Conservation (phyloP, 2,888 invertebrate genomes). For the Zygaena filipendulae region DNA sequence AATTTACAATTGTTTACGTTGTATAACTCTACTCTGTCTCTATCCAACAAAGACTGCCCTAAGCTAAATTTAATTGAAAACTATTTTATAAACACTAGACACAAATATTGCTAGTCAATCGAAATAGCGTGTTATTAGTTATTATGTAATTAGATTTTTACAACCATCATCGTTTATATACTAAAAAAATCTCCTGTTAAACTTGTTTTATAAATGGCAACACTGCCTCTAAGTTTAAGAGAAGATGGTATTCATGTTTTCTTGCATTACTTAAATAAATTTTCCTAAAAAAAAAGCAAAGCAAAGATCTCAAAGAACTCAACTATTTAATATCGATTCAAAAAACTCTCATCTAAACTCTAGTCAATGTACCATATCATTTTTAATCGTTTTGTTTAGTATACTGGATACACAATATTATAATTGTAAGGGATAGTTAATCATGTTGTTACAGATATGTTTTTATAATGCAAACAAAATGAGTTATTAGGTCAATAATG, state of each 20-base stretch:
- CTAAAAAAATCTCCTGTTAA: no score
- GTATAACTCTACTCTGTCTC: slow-evolving; percentile 53
- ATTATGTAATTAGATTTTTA: no score
- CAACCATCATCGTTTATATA: no score
- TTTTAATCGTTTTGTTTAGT: slow-evolving; percentile 51
- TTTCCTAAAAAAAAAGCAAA: no score
- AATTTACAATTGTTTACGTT: slow-evolving; percentile 53
- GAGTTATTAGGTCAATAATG: slow-evolving; percentile 57
- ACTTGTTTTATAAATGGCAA: no score
- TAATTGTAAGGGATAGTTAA: slow-evolving; percentile 54
- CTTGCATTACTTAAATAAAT: no score
- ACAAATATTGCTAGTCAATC: slow-evolving; percentile 56
- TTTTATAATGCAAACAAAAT: slow-evolving; percentile 61
- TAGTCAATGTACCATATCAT: slow-evolving; percentile 67
- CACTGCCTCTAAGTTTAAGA: no score
- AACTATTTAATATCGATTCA: background rate
- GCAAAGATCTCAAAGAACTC: background rate
- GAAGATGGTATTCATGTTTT: no score
- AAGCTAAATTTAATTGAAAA: slow-evolving; percentile 66
- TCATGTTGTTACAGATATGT: slow-evolving; percentile 64
- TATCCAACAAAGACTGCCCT: slow-evolving; percentile 65
- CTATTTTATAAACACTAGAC: slow-evolving; percentile 66
- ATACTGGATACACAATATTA: slow-evolving; percentile 28
- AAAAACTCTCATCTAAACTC: slow-evolving; percentile 20
- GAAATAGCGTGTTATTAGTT: slow-evolving; percentile 19